Percentiles rank a stretch among this genome's conserved stretches.
Conservation (phyloP, 2,888 invertebrate species). For the Rhagonycha fulva region DNA sequence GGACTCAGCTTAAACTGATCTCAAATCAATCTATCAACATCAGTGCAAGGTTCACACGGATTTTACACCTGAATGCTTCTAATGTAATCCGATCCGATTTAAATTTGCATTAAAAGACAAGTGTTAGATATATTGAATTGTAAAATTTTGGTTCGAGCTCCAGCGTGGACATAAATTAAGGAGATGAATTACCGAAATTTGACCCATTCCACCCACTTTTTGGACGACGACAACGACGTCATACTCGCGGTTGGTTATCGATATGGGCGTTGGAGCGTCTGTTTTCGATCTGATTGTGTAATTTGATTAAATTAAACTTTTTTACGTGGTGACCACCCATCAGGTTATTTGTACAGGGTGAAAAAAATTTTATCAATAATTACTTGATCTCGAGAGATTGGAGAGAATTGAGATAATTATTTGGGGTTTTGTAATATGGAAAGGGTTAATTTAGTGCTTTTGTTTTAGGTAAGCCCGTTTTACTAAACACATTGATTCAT, state of each 20-base stretch:
- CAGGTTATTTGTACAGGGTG: not conserved
- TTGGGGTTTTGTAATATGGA: not conserved
- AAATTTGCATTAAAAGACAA: conserved; percentile 4
- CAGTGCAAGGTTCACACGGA: conserved; percentile 1
- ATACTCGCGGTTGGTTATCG: not conserved
- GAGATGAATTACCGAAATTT: not conserved
- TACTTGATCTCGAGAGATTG: not conserved
- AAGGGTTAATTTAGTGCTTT: conserved; percentile 25
- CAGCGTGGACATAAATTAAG: not conserved
- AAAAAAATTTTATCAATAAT: not conserved
- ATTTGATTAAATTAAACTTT: not conserved
- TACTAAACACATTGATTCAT: conserved; percentile 24
- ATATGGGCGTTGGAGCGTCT: not conserved
- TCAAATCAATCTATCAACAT: conserved; percentile 6
- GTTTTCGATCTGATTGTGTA: not conserved
- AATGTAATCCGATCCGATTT: conserved; percentile 1
- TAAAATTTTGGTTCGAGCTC: not conserved
- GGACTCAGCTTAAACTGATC: not conserved
- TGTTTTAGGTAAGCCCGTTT: conserved; percentile 27
- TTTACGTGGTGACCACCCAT: not conserved
- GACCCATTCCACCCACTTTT: not conserved
- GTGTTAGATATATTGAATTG: not conserved
- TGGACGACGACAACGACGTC: not conserved
- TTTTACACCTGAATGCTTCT: conserved; percentile 8
- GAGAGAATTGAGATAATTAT: not conserved